phyloP scores from a whole-genome alignment of 2,888 invertebrate species.

The Limulus polyphemus region DNA sequence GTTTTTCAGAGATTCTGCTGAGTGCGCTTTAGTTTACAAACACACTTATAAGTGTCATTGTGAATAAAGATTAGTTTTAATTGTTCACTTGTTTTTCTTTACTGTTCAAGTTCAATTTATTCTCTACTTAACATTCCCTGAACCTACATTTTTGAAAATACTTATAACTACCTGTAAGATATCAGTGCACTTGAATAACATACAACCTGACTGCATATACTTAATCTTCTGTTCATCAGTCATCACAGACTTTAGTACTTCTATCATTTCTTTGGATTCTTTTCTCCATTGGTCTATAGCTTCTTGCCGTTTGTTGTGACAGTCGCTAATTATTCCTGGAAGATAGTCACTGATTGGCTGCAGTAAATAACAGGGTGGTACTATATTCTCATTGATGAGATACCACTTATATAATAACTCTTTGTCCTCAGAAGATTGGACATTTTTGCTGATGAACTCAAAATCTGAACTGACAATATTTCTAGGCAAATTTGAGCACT shows the following conservation, averaged over 20 bases:
- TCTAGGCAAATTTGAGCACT: slow-evolving; percentile 60
- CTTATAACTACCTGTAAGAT: no score
- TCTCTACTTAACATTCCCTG: no score
- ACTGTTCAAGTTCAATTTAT: no score
- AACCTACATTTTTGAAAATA: no score
- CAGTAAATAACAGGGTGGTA: slow-evolving; percentile 62
- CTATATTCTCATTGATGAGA: slow-evolving; percentile 54
- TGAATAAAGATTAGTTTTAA: no score
- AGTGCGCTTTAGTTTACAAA: no score
- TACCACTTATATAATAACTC: slow-evolving; percentile 45
- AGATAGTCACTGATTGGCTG: slow-evolving; percentile 47
- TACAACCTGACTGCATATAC: slow-evolving; percentile 49
- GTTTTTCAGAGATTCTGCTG: no score
- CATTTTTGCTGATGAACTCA: slow-evolving; percentile 29
- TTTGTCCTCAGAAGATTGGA: slow-evolving; percentile 37
- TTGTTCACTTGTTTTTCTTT: no score
- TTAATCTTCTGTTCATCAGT: slow-evolving; percentile 64
- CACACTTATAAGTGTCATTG: no score
- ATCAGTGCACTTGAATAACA: no score
- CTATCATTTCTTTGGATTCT: slow-evolving; percentile 51
- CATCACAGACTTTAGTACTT: slow-evolving; percentile 55
- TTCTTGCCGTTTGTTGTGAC: slow-evolving; percentile 28
- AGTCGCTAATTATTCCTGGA: slow-evolving; percentile 42
- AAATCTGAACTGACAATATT: slow-evolving; percentile 67
- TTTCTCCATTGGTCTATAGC: slow-evolving; percentile 43